These are phyloP conservation scores for Drosophila tanythrix DNA, from an alignment of 2,888 invertebrate genomes.

Conservation along the genomic window DNA sequence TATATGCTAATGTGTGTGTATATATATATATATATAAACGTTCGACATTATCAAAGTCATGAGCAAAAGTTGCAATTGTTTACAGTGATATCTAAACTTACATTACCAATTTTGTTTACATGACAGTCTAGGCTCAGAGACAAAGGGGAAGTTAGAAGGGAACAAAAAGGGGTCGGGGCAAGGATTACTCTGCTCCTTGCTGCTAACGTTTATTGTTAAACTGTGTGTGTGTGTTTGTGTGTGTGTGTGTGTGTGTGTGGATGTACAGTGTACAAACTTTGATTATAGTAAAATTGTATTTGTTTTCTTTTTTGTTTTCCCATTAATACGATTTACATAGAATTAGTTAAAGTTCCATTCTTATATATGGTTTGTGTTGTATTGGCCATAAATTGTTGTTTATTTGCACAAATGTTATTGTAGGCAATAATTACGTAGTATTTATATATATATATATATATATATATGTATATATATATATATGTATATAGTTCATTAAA, in stretches of 20 bases:
- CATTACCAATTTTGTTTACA: conserved; percentile 63
- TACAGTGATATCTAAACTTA: conserved; percentile 74
- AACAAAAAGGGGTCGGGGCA: not conserved
- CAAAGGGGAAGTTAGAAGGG: conserved; percentile 7
- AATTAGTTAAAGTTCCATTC: conserved; percentile 51
- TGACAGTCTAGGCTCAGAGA: conserved; percentile 60
- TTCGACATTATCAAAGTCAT: conserved; percentile 63
- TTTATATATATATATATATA: conserved; percentile 2
- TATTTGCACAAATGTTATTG: conserved; percentile 46
- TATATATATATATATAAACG: conserved; percentile 33
- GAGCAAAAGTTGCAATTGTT: conserved; percentile 74
- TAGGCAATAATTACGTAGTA: conserved; percentile 50
- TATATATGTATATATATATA: conserved; percentile 2
- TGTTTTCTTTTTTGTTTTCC: conserved; percentile 30
- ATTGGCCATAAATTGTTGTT: conserved; percentile 71
- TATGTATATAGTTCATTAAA: conserved; percentile 38
- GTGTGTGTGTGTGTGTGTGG: conserved; percentile 14
- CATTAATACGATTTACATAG: conserved; percentile 54
- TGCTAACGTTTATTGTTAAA: conserved; percentile 30
- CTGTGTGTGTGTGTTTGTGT: conserved; percentile 14
- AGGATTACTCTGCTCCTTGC: conserved; percentile 26
- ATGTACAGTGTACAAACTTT: conserved; percentile 37
- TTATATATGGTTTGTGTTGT: conserved; percentile 50
- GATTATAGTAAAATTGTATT: conserved; percentile 67
- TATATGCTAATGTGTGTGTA: conserved; percentile 27